Base-by-base conservation (phyloP, 2,113 vertebrate genomes). In the Scalopus aquaticus region DNA sequence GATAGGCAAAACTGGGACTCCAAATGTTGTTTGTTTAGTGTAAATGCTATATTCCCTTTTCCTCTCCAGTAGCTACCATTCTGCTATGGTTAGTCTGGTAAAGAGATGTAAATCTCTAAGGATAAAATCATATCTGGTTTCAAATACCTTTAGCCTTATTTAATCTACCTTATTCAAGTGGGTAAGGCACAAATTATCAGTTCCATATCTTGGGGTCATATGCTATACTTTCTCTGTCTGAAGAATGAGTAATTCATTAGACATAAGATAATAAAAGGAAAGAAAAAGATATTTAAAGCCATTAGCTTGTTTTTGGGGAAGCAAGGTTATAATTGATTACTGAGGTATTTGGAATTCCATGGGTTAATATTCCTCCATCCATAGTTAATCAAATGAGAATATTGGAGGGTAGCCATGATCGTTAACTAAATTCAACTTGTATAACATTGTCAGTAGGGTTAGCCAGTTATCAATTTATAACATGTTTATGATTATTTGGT, bases 351-450 rank as follows among this genome's bases (percentile, higher is more conserved):
- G 12, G 35, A 72, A 64, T 80, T 72, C 26, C 22, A 28, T 13
- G 28, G 5, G 12, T 12, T 64, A 19, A 19, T 32, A 65, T 11
- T 90, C 39, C 44, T 15, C 26, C 49, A 67, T 74, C 56, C 9
- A 54, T 22, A 32, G 26, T 87, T 74, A 87, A 91, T 64, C 49
- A 73, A 58, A 88, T 89, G 69, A 54, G 9, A 86, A 79, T 67
- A 7, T 35, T 51, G 62, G 37, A 80, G 51, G 56, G 11, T 17
- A 65, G 10, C 13, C 62, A 37, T 42, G 5, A 5, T 16, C 84
- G 46, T 83, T 84, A 93, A 49, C 64, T 74, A 39, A 84, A 74
- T 88, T 86, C 69, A 73, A 35, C 88, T 70, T 6, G 77, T 64
- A 0, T 69, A 28, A 30, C 44, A 51, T 22, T 81, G 39, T 44